phyloP scores from a whole-genome alignment of 2,797 vertebrate genomes.

The Neosalanx taihuensis region DNA sequence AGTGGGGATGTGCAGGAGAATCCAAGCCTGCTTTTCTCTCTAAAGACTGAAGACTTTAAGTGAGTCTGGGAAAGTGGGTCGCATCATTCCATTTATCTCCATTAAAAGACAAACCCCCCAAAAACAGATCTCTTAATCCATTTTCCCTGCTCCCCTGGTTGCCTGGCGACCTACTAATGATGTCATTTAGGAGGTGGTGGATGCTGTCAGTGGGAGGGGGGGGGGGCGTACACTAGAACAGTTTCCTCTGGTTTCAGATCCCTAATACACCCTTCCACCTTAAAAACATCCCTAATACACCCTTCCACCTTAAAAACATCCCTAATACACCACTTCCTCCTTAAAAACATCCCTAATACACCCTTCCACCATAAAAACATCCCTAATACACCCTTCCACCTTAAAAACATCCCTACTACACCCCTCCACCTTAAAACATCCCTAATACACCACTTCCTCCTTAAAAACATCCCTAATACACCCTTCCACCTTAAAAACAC shows the following conservation, averaged over 20 bases:
- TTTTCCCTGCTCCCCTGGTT: conserved; percentile 60
- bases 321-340: no score
- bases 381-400: no score
- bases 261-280: no score
- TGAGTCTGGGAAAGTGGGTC: conserved; percentile 62
- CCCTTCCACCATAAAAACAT: no score
- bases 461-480: not conserved
- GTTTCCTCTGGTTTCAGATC: not conserved
- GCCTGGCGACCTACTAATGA: conserved; percentile 61
- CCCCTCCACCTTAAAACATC: no score
- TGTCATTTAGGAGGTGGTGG: conserved; percentile 72
- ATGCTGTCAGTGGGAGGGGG: conserved; percentile 70
- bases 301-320: no score
- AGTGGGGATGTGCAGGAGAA: not conserved
- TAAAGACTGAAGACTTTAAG: conserved; percentile 47
- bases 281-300: no score
- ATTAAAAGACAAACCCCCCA: conserved; percentile 46
- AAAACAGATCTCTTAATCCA: conserved; percentile 56
- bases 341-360: not conserved
- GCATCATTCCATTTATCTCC: conserved; percentile 51
- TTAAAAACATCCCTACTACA: no score
- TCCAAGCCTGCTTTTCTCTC: conserved; percentile 28
- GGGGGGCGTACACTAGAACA: conserved; percentile 59
- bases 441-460: no score
- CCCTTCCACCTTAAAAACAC: no score